Base-by-base conservation (phyloP, 2,113 vertebrate genomes). In the Scolopax mira region DNA sequence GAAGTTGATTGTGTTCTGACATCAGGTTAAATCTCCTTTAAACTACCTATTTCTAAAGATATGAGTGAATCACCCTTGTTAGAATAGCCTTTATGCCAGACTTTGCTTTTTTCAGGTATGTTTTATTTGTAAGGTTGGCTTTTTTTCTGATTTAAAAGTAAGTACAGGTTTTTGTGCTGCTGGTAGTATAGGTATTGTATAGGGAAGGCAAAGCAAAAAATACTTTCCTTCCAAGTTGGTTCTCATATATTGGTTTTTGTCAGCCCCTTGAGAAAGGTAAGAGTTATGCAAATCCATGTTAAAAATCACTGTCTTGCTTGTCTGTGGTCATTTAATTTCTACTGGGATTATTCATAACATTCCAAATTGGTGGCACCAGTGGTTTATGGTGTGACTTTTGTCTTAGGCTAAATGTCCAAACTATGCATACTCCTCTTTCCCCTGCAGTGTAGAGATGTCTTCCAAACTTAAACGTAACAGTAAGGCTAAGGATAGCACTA, bases 1-100 rank as follows among this genome's bases (percentile, higher is more conserved):
- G 99, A 99, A 67, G 98, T 99, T 14, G 99, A 99, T 97, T 99
- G 99, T 77, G 99, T 99, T 87, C 97, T 99, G 89, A 99, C 99
- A 58, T 99, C 99, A 98, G 99, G 99, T 99, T 79, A 92, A 90
- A n/a, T 35, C 27, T 73, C 77, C n/a, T 90, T 95, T 79, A 61
- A 78, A 77, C 35, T 66, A 79, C 3, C 2, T 35, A 18, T 70
- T 66, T 83, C 42, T 46, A 49, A 93, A 90, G 48, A 31, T 3
- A 39, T 1, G 55, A 69, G 13, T n/a, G 52, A 86, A 75, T 74
- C 48, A 48, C 39, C 10, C 4, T 46, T 74, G 46, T 71, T 65
- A 79, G 57, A 84, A 60, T 10, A 61, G 27, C 11, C 30, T 69
- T 93, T 54, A 17, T 70, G 67, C 48, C 35, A 79, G 49, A 55